Evolutionary conservation across 2,113 vertebrate genomes (phyloP).

Genomic region (Brienomyrus brachyistius): DNA sequence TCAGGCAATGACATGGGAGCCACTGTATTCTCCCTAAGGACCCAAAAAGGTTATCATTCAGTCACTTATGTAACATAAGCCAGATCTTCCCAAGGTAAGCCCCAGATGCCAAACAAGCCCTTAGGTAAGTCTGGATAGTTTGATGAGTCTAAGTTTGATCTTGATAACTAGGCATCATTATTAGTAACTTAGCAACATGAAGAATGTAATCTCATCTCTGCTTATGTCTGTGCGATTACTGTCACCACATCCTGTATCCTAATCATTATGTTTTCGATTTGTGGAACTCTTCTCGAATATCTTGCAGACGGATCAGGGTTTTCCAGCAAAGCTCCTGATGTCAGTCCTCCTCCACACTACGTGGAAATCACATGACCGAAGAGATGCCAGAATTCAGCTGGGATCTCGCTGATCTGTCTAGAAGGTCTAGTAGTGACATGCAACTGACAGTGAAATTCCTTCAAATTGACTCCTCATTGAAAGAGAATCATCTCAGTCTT

Average conservation of each 20-base stretch:
- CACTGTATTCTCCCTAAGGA: background rate
- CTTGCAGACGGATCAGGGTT: background rate
- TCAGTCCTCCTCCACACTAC: background rate
- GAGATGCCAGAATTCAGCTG: background rate
- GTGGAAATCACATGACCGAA: background rate
- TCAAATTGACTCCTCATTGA: background rate
- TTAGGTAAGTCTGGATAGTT: background rate
- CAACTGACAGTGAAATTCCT: background rate
- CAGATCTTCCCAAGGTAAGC: background rate
- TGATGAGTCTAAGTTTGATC: background rate
- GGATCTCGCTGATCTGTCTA: background rate
- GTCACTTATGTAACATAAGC: background rate
- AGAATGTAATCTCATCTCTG: background rate
- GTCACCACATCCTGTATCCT: background rate
- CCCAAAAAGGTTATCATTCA: background rate
- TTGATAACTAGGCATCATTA: background rate
- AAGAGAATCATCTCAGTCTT: background rate
- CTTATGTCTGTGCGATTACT: background rate
- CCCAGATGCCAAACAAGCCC: background rate
- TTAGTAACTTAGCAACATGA: background rate
- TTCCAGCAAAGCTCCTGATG: background rate
- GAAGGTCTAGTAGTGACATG: background rate
- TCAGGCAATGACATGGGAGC: constrained; percentile 48
- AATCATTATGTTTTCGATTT: background rate
- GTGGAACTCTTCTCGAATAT: background rate